phyloP scores from a whole-genome alignment of 37 sponge, comb jelly and placozoan species.

The Hexactinellida sp. region DNA sequence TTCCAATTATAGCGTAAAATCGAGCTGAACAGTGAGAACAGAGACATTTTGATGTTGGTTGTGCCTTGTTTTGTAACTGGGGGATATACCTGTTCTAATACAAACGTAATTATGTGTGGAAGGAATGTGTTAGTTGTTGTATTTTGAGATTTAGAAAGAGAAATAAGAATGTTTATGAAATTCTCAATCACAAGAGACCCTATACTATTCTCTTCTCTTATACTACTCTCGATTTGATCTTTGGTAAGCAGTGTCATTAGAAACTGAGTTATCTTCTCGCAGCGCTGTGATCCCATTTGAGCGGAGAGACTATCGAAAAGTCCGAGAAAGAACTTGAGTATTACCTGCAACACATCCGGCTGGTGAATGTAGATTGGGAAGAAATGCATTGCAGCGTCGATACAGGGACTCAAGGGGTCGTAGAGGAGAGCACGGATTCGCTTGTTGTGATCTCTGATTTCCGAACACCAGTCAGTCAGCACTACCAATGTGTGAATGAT shows the following conservation, averaged over 20 bases:
- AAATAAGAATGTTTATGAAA: not conserved
- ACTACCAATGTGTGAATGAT: slow-evolving; percentile 31
- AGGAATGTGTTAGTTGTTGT: slow-evolving; percentile 24
- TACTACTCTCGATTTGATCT: slow-evolving; percentile 38
- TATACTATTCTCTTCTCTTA: slow-evolving; percentile 26
- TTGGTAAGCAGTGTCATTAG: slow-evolving; percentile 53
- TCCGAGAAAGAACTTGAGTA: slow-evolving; percentile 54
- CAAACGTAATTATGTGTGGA: slow-evolving; percentile 50
- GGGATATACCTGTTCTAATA: slow-evolving; percentile 62
- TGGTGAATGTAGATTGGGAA: slow-evolving; percentile 28
- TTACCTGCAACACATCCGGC: slow-evolving; percentile 35
- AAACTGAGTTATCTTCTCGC: slow-evolving; percentile 45
- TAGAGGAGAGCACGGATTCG: slow-evolving; percentile 37
- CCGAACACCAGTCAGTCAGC: slow-evolving; percentile 27
- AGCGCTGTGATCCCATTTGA: slow-evolving; percentile 41
- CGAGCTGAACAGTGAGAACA: slow-evolving; percentile 50
- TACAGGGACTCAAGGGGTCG: slow-evolving; percentile 24
- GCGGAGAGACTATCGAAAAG: slow-evolving; percentile 35
- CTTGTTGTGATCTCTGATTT: slow-evolving; percentile 31
- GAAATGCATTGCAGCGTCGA: slow-evolving; percentile 30
- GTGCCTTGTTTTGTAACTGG: slow-evolving; percentile 26
- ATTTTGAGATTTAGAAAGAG: slow-evolving; percentile 8
- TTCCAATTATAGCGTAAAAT: slow-evolving; percentile 70
- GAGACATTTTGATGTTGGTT: slow-evolving; percentile 43
- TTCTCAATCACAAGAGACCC: slow-evolving; percentile 53